Percentiles rank a stretch among this genome's conserved stretches.
Conservation (phyloP, 2,888 invertebrate genomes). For the Drosophila mimetica region DNA sequence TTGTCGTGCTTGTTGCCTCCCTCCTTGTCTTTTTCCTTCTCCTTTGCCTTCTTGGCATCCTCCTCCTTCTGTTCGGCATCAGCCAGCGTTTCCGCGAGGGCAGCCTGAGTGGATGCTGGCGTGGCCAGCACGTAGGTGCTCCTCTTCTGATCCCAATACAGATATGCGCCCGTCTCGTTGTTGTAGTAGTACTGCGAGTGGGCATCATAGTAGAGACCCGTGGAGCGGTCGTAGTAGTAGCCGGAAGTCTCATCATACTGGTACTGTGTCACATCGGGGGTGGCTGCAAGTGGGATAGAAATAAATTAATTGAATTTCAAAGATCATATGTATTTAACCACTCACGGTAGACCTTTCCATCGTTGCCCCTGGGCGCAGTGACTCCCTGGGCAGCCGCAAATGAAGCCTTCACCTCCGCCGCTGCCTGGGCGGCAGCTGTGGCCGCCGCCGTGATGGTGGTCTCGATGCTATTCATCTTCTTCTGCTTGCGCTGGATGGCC, state of each 20-base stretch:
- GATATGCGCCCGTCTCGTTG: constrained; percentile 93
- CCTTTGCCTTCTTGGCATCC: constrained; percentile 84
- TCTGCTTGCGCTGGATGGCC: constrained; percentile 87
- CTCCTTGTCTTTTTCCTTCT: constrained; percentile 85
- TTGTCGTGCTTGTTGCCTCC: constrained; percentile 91
- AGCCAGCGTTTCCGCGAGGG: constrained; percentile 70
- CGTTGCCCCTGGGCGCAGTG: constrained; percentile 81
- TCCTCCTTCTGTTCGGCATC: constrained; percentile 59
- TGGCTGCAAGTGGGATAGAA: constrained; percentile 78
- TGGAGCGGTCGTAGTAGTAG: constrained; percentile 96
- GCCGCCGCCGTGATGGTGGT: constrained; percentile 82
- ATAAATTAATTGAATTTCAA: no score
- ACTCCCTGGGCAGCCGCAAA: constrained; percentile 64
- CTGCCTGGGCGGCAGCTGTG: constrained; percentile 79
- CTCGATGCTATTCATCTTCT: constrained; percentile 82
- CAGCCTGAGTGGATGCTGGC: constrained; percentile 81
- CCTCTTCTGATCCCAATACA: constrained; percentile 95
- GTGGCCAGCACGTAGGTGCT: constrained; percentile 86
- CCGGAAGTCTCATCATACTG: constrained; percentile 97
- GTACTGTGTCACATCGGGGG: constrained; percentile 96
- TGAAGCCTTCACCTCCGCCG: constrained; percentile 83
- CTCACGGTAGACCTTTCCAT: constrained; percentile 83
- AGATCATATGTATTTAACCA: neutral
- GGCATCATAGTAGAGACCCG: constrained; percentile 98
- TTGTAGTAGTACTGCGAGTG: constrained; percentile 98